Evolutionary conservation across 2,113 vertebrate genomes (phyloP).

Genomic region (Melanocharis versteri): DNA sequence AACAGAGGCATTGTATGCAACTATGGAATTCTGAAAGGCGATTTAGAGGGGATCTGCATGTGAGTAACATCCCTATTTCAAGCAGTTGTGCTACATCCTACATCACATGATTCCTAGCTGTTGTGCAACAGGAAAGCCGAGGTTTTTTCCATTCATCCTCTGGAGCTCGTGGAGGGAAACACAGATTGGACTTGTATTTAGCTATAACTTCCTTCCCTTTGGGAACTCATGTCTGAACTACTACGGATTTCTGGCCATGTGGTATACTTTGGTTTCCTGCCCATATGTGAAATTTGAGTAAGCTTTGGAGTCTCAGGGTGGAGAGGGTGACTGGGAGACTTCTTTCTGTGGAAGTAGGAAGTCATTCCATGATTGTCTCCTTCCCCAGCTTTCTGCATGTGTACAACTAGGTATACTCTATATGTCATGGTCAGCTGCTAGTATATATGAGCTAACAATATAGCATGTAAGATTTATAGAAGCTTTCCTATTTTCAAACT

Average conservation of each 20-base stretch:
- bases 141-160: not conserved
- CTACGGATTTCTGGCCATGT: not conserved
- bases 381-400: not conserved
- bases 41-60: not conserved
- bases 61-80: not conserved
- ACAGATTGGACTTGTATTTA: not conserved
- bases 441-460: not conserved
- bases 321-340: not conserved
- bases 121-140: not conserved
- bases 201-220: conserved; percentile 33
- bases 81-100: not conserved
- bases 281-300: not conserved
- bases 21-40: not conserved
- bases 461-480: not conserved
- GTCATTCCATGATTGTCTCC: not conserved
- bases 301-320: not conserved
- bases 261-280: not conserved
- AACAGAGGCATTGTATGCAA: not conserved
- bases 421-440: not conserved
- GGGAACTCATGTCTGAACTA: not conserved
- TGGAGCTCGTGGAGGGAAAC: not conserved
- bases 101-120: not conserved
- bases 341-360: not conserved
- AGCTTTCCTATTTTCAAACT: not conserved
- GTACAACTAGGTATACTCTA: not conserved